These are phyloP conservation scores for Pseudoatta argentina DNA, from an alignment of 1,140 invertebrate species.

Conservation along the genomic window DNA sequence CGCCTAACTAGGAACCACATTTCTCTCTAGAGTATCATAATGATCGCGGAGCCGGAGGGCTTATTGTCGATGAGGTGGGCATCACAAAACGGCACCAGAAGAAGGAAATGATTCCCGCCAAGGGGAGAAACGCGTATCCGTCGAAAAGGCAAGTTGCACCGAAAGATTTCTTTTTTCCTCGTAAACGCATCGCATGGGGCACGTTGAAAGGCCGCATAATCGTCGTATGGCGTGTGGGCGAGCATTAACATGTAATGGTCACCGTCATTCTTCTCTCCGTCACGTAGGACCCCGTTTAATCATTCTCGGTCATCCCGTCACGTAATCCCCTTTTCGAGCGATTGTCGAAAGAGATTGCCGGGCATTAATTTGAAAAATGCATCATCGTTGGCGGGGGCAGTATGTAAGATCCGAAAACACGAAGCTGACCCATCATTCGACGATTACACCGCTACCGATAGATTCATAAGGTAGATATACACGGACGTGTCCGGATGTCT, in stretches of 20 bases:
- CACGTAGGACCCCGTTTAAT: slow-evolving; percentile 76
- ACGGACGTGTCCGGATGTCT: neutral
- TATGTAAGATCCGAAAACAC: slow-evolving; percentile 53
- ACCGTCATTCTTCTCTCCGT: slow-evolving; percentile 76
- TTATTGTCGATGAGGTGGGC: slow-evolving; percentile 13
- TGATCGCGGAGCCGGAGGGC: slow-evolving; percentile 6
- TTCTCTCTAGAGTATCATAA: slow-evolving; percentile 21
- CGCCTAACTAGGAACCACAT: slow-evolving; percentile 35
- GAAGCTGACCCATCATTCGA: slow-evolving; percentile 52
- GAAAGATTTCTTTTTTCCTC: slow-evolving; percentile 53
- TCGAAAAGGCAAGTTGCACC: slow-evolving; percentile 60
- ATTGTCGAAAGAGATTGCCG: slow-evolving; percentile 73
- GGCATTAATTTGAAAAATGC: slow-evolving; percentile 77
- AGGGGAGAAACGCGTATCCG: slow-evolving; percentile 31
- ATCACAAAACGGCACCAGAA: slow-evolving; percentile 40
- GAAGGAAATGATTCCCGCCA: slow-evolving; percentile 22
- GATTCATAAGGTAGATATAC: slow-evolving; percentile 39
- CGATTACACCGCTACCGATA: slow-evolving; percentile 57
- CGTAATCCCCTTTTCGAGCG: slow-evolving; percentile 76
- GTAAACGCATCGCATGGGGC: slow-evolving; percentile 45
- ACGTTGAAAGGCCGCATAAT: slow-evolving; percentile 74
- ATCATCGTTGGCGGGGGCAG: slow-evolving; percentile 57
- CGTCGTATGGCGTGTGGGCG: slow-evolving; percentile 78
- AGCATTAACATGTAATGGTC: slow-evolving; percentile 80
- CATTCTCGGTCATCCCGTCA: slow-evolving; percentile 76